phyloP scores from a whole-genome alignment of 2,797 vertebrate species.

The Lithobates pipiens region DNA sequence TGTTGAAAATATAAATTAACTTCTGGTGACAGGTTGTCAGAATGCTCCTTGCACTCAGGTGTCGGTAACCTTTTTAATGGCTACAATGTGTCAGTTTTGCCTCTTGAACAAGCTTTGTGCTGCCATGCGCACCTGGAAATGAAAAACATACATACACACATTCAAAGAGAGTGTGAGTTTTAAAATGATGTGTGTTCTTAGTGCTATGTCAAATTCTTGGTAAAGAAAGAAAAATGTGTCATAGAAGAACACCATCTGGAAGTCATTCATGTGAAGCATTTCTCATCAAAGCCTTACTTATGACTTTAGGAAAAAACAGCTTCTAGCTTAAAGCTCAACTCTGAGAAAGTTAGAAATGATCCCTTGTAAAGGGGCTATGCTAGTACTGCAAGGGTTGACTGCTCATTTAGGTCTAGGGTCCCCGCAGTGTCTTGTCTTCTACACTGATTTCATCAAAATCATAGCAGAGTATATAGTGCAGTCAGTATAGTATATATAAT shows the following conservation, averaged over 20 bases:
- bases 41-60: slow-evolving; percentile 13
- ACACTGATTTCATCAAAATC: too few relatives aligned
- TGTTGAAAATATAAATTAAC: not conserved
- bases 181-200: not conserved
- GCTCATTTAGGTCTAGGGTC: too few relatives aligned
- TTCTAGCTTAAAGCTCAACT: too few relatives aligned
- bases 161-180: not conserved
- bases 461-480: too few relatives aligned
- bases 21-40: not conserved
- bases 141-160: too few relatives aligned
- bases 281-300: not conserved
- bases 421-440: too few relatives aligned
- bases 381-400: too few relatives aligned
- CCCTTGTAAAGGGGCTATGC: too few relatives aligned
- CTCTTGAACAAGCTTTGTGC: not conserved
- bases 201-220: not conserved
- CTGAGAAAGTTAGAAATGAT: too few relatives aligned
- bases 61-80: slow-evolving; percentile 7
- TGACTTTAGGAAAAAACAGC: too few relatives aligned
- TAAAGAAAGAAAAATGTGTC: not conserved
- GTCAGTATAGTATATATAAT: too few relatives aligned
- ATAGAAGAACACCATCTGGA: not conserved
- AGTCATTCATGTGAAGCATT: not conserved
- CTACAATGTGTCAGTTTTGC: not conserved
- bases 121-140: not conserved